Conservation (phyloP, 2,113 vertebrate genomes). For the Tympanuchus pallidicinctus region DNA sequence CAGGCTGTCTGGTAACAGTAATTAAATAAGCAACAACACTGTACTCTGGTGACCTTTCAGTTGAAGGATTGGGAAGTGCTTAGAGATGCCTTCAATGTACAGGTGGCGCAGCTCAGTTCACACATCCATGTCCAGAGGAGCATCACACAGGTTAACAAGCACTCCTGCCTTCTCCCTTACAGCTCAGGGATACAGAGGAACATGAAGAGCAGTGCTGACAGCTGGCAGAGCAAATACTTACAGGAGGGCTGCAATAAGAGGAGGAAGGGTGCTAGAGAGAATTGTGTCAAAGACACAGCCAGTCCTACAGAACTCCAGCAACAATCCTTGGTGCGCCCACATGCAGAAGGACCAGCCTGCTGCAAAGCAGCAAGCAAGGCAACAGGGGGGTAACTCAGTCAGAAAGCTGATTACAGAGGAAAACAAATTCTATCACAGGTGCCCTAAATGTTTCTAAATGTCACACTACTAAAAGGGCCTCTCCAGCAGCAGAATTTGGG, state of each 20-base stretch:
- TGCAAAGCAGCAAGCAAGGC: background rate
- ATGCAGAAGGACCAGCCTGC: background rate
- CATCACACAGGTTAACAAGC: background rate
- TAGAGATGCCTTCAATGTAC: background rate
- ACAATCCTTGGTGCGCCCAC: too few relatives aligned
- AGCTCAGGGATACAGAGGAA: background rate
- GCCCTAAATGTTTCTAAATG: background rate
- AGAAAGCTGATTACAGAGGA: background rate
- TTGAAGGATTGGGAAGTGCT: background rate
- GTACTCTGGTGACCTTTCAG: background rate
- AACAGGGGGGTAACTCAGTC: background rate
- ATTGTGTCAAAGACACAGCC: background rate
- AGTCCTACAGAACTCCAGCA: background rate
- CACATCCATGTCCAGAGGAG: background rate
- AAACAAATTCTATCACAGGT: background rate
- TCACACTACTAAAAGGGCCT: background rate
- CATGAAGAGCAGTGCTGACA: background rate
- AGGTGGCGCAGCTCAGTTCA: background rate
- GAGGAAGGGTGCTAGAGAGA: background rate
- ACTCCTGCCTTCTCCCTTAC: background rate
- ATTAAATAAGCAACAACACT: constrained; percentile 11
- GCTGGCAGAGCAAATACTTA: background rate
- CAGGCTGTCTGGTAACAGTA: background rate
- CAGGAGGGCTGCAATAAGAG: background rate
- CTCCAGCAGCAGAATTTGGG: background rate